Percentiles rank a stretch among this genome's conserved stretches.
Conservation (phyloP, 2,113 vertebrate genomes). For the Crotalus horridus region DNA sequence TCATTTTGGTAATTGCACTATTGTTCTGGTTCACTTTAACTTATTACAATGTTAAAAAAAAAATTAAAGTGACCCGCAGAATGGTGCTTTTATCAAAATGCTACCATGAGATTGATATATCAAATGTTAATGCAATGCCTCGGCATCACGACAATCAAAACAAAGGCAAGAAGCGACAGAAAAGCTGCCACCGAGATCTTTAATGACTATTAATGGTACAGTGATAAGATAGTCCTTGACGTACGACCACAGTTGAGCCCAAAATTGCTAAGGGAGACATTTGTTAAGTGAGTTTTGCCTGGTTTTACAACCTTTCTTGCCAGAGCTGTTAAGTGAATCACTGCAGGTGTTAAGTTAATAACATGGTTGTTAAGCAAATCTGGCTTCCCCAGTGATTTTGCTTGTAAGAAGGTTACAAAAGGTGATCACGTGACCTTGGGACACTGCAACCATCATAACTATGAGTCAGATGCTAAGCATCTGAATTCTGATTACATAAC, state of each 20-base stretch:
- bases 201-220: conserved; percentile 14
- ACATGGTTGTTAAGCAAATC: not conserved
- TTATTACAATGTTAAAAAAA: not conserved
- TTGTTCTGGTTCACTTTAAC: not conserved
- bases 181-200: conserved; percentile 10
- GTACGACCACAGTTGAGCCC: not conserved
- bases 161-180: not conserved
- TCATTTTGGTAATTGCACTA: not conserved
- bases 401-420: not conserved
- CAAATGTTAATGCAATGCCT: not conserved
- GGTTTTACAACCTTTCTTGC: no score
- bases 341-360: not conserved
- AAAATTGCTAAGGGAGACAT: not conserved
- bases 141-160: not conserved
- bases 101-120: not conserved
- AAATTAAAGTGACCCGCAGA: not conserved
- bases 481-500: not conserved
- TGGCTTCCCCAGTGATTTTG: not conserved
- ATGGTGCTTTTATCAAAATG: conserved; percentile 9
- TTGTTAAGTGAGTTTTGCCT: not conserved
- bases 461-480: not conserved
- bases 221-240: not conserved
- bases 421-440: not conserved
- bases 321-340: no score
- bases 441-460: not conserved